These are phyloP conservation scores for Mactra quadrangularis DNA, from an alignment of 1,140 invertebrate species.

Conservation along the genomic window DNA sequence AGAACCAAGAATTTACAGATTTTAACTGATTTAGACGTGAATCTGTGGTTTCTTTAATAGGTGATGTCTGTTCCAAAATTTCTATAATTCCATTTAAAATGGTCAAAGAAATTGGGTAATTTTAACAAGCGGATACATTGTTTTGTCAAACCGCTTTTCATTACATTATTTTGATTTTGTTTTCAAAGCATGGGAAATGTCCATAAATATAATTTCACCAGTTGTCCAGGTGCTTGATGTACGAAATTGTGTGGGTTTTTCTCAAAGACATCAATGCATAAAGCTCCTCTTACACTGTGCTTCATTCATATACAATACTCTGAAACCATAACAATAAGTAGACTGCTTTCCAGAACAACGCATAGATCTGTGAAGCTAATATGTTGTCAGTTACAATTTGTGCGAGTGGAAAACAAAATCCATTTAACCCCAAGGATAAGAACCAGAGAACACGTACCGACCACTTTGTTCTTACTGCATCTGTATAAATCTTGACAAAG, in stretches of 20 bases:
- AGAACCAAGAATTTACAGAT: neutral
- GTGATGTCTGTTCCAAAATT: slow-evolving; percentile 36
- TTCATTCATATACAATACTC: slow-evolving; percentile 44
- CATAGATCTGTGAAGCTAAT: slow-evolving; percentile 45
- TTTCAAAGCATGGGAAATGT: slow-evolving; percentile 57
- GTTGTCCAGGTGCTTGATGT: slow-evolving; percentile 11
- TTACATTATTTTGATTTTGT: slow-evolving; percentile 60
- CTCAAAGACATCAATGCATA: slow-evolving; percentile 20
- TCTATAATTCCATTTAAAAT: slow-evolving; percentile 47
- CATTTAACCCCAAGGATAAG: slow-evolving; percentile 59
- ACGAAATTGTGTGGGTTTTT: slow-evolving; percentile 9
- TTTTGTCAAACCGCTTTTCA: slow-evolving; percentile 44
- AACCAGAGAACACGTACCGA: slow-evolving; percentile 62
- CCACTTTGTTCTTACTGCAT: slow-evolving; percentile 20
- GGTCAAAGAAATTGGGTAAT: neutral
- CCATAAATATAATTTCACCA: slow-evolving; percentile 46
- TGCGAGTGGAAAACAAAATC: slow-evolving; percentile 64
- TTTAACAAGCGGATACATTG: slow-evolving; percentile 5
- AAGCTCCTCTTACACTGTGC: slow-evolving; percentile 60
- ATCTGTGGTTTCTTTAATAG: slow-evolving; percentile 29
- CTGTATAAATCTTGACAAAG: neutral
- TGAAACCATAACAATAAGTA: slow-evolving; percentile 57
- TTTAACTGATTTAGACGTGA: slow-evolving; percentile 22
- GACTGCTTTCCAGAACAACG: slow-evolving; percentile 58
- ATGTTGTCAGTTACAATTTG: slow-evolving; percentile 55